These are phyloP conservation scores for Syngnathus typhle DNA, from an alignment of 2,113 vertebrate genomes.

Conservation along the genomic window DNA sequence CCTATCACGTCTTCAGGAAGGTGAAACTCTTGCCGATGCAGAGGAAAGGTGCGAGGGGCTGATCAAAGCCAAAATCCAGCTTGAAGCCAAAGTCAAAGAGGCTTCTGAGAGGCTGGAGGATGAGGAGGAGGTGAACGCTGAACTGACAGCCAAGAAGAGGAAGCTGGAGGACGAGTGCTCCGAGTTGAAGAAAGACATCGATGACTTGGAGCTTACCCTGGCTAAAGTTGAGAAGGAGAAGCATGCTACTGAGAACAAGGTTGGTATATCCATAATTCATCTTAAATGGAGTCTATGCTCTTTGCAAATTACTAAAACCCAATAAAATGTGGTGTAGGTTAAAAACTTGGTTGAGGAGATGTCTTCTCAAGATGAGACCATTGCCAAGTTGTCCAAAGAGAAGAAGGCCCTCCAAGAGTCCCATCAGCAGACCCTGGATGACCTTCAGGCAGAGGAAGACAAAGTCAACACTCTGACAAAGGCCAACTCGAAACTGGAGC, in stretches of 20 bases:
- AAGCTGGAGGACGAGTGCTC: too few species aligned
- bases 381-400: slow-evolving; percentile 78
- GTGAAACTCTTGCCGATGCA: slow-evolving; percentile 58
- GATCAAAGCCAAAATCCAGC: slow-evolving; percentile 61
- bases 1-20: slow-evolving; percentile 37
- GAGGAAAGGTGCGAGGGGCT: slow-evolving; percentile 60
- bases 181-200: too few species aligned
- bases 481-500: slow-evolving; percentile 61
- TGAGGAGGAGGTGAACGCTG: slow-evolving; percentile 38
- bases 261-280: slow-evolving; percentile 41
- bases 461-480: slow-evolving; percentile 70
- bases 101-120: slow-evolving; percentile 80
- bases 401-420: slow-evolving; percentile 42
- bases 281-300: not conserved
- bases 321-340: slow-evolving; percentile 32
- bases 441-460: slow-evolving; percentile 54
- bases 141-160: not conserved
- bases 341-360: slow-evolving; percentile 64
- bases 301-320: not conserved
- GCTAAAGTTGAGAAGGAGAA: slow-evolving; percentile 66
- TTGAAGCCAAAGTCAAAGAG: slow-evolving; percentile 60
- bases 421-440: too few species aligned
- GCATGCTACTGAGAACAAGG: slow-evolving; percentile 78
- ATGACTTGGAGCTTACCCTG: slow-evolving; percentile 47
- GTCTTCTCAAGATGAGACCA: slow-evolving; percentile 70